phyloP scores from a whole-genome alignment of 1,140 invertebrate species.

The Paraescarpia echinospica region DNA sequence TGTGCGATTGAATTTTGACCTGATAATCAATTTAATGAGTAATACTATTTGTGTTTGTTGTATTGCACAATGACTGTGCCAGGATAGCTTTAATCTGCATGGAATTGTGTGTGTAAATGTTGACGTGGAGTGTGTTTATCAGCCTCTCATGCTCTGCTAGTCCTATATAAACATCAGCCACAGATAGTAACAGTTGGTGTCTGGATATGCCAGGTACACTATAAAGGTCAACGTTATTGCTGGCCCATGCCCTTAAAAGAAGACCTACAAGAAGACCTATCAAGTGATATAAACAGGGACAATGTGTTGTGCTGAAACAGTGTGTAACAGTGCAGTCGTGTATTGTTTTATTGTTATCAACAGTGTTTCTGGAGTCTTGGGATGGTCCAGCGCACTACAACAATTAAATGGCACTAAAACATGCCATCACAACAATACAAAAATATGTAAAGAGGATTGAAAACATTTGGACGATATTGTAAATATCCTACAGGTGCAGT shows the following conservation, averaged over 20 bases:
- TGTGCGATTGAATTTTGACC: not conserved
- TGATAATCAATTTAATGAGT: not conserved
- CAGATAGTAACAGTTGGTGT: not conserved
- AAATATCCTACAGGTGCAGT: not conserved
- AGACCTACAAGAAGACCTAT: not conserved
- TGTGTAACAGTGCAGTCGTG: not conserved
- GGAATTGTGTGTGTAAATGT: not conserved
- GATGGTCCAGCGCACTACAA: not conserved
- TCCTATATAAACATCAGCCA: not conserved
- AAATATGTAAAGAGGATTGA: too few species aligned
- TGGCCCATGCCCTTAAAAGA: not conserved
- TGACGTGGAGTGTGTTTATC: not conserved
- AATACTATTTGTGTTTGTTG: not conserved
- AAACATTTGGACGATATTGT: too few species aligned
- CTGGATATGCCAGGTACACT: not conserved
- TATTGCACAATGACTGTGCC: not conserved
- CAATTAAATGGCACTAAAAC: not conserved
- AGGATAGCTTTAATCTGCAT: not conserved
- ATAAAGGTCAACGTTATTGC: not conserved
- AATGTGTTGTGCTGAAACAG: not conserved
- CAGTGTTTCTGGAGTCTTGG: not conserved
- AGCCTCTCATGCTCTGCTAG: not conserved
- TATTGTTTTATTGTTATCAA: not conserved
- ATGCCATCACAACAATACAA: too few species aligned
- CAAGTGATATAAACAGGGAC: not conserved